Evolutionary conservation across 1,140 invertebrate species (phyloP).

Genomic region (Pinna nobilis): DNA sequence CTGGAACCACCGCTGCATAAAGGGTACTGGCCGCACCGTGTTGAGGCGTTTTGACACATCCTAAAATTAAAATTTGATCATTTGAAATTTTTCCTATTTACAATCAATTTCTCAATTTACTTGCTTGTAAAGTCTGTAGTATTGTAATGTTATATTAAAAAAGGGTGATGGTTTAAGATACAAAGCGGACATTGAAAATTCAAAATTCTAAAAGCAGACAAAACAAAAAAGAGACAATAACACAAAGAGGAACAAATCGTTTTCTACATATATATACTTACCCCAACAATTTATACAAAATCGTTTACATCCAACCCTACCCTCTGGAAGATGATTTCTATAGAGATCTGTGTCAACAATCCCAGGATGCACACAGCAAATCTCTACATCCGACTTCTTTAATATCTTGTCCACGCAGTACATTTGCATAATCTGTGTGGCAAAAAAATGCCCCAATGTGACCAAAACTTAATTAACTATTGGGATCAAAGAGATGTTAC

Average conservation of each 20-base stretch:
- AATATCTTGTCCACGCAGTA: slow-evolving; percentile 38
- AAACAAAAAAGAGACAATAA: too few species aligned
- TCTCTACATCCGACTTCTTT: slow-evolving; percentile 28
- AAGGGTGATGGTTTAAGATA: too few species aligned
- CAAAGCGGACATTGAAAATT: too few species aligned
- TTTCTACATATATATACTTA: too few species aligned
- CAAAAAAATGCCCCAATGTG: neutral
- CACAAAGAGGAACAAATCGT: too few species aligned
- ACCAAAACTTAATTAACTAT: neutral
- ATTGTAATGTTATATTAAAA: too few species aligned
- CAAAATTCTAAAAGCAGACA: too few species aligned
- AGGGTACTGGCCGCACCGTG: slow-evolving; percentile 32
- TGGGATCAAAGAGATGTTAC: too few species aligned
- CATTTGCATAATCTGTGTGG: slow-evolving; percentile 51
- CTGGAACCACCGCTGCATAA: slow-evolving; percentile 42
- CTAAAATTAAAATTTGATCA: neutral
- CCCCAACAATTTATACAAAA: slow-evolving; percentile 31
- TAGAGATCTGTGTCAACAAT: slow-evolving; percentile 28
- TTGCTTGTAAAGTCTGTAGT: too few species aligned
- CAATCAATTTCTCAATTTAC: too few species aligned
- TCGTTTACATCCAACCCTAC: neutral
- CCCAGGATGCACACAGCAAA: slow-evolving; percentile 46
- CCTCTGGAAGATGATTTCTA: slow-evolving; percentile 15
- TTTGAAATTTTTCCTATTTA: too few species aligned
- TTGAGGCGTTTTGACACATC: slow-evolving; percentile 27